A percentile compares a stretch with the other conserved stretches of the same genome.
Evolutionary conservation across 2,888 invertebrate species (phyloP).

Genomic region (Bruchidius siliquastri): DNA sequence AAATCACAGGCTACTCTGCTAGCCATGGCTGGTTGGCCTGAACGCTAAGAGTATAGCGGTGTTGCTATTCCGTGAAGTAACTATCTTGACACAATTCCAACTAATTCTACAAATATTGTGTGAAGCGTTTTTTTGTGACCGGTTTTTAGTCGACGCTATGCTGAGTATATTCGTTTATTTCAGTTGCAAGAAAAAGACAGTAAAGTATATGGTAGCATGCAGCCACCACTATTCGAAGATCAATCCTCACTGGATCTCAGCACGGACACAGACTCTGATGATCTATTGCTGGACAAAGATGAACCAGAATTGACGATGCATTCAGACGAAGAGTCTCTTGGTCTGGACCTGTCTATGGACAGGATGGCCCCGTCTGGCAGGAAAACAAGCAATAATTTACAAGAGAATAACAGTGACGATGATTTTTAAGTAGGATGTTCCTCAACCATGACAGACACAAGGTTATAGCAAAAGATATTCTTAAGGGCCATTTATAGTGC

Average conservation of each 20-base stretch:
- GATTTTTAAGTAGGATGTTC: conserved; percentile 29
- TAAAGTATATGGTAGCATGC: conserved; percentile 37
- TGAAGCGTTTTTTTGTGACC: too few relatives aligned
- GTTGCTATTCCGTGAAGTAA: too few relatives aligned
- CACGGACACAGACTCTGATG: conserved; percentile 43
- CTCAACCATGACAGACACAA: too few relatives aligned
- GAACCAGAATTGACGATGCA: conserved; percentile 42
- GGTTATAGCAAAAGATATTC: too few relatives aligned
- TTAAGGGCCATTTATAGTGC: too few relatives aligned
- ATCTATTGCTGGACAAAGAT: conserved; percentile 44
- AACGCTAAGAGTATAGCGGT: too few relatives aligned
- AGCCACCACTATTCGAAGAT: conserved; percentile 37
- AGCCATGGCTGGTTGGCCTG: too few relatives aligned
- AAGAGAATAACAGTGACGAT: conserved; percentile 43
- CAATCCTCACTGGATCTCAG: conserved; percentile 41
- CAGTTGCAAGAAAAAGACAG: conserved; percentile 20
- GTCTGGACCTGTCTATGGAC: conserved; percentile 42
- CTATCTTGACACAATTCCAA: too few relatives aligned
- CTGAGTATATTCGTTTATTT: neutral
- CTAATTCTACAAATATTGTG: too few relatives aligned
- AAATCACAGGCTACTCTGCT: too few relatives aligned
- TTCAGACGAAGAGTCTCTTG: conserved; percentile 45
- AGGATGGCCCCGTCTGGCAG: conserved; percentile 36
- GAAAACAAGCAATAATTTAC: conserved; percentile 38
- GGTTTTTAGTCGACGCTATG: too few relatives aligned